Conservation (phyloP, 1,140 invertebrate genomes). For the Zaprionus camerounensis region DNA sequence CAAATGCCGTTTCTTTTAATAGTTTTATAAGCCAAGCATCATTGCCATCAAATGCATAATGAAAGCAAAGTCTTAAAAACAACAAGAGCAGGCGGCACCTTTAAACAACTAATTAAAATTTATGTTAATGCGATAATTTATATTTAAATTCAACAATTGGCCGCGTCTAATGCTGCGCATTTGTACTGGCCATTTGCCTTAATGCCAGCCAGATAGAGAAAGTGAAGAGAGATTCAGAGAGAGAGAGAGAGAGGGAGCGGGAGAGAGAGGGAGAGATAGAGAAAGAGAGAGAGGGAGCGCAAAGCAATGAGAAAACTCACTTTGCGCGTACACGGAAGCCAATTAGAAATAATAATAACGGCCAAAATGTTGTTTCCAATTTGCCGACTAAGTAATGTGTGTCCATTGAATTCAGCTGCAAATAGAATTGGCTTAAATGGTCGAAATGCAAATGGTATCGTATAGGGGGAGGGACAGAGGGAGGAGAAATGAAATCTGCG, state of each 20-base stretch:
- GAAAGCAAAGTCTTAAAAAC: conserved; percentile 9
- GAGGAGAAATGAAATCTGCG: neutral
- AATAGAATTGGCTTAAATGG: conserved; percentile 38
- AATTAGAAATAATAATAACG: conserved; percentile 76
- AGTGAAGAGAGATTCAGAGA: neutral
- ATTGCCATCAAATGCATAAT: neutral
- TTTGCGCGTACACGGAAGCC: conserved; percentile 32
- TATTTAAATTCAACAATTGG: conserved; percentile 48
- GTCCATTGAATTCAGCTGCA: conserved; percentile 33
- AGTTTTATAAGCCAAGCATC: conserved; percentile 1
- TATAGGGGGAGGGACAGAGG: neutral
- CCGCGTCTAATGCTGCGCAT: conserved; percentile 36
- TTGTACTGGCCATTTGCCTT: conserved; percentile 27
- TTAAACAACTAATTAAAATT: conserved; percentile 49
- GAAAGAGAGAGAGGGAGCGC: neutral
- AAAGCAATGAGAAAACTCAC: neutral
- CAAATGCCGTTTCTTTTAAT: neutral
- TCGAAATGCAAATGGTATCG: conserved; percentile 3
- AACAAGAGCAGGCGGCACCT: neutral
- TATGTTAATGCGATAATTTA: conserved; percentile 59
- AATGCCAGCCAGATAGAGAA: conserved; percentile 17
- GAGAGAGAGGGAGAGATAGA: neutral
- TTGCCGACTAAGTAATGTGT: conserved; percentile 52
- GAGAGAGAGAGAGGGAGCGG: neutral
- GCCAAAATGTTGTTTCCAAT: conserved; percentile 57